Evolutionary conservation across 2,113 vertebrate genomes (phyloP), one percentile per base, ranked within the genome.

Genomic region (Phycodurus eques): DNA sequence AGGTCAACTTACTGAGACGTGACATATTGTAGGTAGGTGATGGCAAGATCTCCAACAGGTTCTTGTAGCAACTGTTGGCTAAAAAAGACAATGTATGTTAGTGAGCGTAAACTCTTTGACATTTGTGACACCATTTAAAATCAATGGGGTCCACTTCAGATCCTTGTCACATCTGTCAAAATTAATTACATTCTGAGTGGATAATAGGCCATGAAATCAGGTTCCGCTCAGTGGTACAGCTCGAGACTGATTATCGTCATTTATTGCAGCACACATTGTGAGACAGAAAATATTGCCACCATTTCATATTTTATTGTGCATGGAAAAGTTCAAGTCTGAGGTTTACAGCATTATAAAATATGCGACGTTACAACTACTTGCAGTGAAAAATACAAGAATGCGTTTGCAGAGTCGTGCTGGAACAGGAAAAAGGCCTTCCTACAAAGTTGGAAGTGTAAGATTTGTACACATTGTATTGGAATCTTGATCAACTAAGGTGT

Each of bases 191-290:
- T 43, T 64, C 62, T 43, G 17, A 64, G 62, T 42, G 39, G 42
- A 65, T 46, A 65, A 65, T 39, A 27, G 35, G 19, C 62, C 62
- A 44, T 61, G n/a, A 65, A 65, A 65, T 65, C 42, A 65, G 42
- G 63, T 22, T 22, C 42, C 11, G 9, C 42, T 65, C n/a, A 65
- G 59, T 17, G 31, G 6, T 35, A 33, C 33, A 61, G 59, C 31
- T 14, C 31, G 15, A 61, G 31, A 61, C n/a, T 46, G 63, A 65
- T 46, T 44, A 65, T 64, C 19, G 1, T 44, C 35, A 44, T 64
- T 64, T 64, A 33, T 60, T 60, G 13, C 14, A 33, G 13, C 13
- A 60, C 13, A 7, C 57, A 60, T 15, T 53, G 22, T 33, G 31
- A 60, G 33, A 11, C 12, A 60, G 13, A 60, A 60, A 33, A 31